phyloP scores from a whole-genome alignment of 2,888 invertebrate species.

The Brachyptera risi region DNA sequence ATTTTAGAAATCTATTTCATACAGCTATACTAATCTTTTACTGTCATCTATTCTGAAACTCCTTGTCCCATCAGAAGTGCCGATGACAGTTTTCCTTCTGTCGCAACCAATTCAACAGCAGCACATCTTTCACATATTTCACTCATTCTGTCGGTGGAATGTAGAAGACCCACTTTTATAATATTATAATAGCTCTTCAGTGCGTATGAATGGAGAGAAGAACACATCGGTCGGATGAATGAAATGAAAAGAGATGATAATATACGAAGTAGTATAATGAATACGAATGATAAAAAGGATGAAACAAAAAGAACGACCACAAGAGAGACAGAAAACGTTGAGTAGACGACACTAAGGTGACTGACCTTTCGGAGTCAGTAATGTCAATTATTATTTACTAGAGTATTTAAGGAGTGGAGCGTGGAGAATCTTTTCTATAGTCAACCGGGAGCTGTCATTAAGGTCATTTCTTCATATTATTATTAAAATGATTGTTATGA shows the following conservation, averaged over 20 bases:
- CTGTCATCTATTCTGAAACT: no score
- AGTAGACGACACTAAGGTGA: constrained; percentile 20
- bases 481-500: neutral
- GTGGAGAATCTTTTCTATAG: neutral
- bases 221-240: constrained; percentile 6
- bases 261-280: no score
- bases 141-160: neutral
- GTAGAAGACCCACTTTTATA: neutral
- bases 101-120: no score
- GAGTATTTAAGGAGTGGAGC: neutral
- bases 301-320: constrained; percentile 12
- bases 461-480: constrained; percentile 1
- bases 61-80: no score
- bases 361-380: constrained; percentile 26
- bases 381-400: constrained; percentile 13
- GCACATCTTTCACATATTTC: no score
- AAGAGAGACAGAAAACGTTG: neutral
- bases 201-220: constrained; percentile 1
- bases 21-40: no score
- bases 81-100: no score
- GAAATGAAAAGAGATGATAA: no score
- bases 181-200: no score
- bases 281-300: constrained; percentile 21
- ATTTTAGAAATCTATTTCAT: no score
- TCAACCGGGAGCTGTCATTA: neutral